Evolutionary conservation across 2,888 invertebrate genomes (phyloP).

Genomic region (Aelia acuminata): DNA sequence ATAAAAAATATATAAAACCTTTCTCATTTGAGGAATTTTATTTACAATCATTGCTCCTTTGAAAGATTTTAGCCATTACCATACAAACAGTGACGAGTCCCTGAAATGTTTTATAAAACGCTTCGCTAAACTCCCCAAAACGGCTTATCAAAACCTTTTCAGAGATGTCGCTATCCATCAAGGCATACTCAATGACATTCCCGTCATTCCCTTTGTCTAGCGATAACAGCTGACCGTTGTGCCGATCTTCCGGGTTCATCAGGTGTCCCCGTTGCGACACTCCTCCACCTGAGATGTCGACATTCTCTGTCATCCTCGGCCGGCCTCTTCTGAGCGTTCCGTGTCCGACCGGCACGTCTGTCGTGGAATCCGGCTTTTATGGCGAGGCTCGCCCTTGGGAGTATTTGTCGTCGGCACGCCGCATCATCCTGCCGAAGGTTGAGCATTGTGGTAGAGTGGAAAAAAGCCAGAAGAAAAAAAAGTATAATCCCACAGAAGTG

Average conservation of each 20-base stretch:
- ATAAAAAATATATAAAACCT: not conserved
- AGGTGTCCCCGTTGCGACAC: conserved; percentile 13
- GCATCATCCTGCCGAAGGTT: conserved; percentile 24
- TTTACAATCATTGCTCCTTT: not conserved
- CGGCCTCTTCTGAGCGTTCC: not conserved
- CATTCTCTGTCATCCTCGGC: conserved; percentile 18
- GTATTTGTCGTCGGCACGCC: conserved; percentile 37
- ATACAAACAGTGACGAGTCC: not conserved
- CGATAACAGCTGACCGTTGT: conserved; percentile 25
- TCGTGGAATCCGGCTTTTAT: conserved; percentile 43
- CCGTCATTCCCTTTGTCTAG: not conserved
- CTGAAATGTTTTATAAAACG: not conserved
- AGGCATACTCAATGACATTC: not conserved
- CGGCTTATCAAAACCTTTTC: not conserved
- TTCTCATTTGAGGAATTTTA: too few species aligned
- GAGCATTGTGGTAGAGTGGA: conserved; percentile 16
- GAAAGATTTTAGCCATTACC: not conserved
- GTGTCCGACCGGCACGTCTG: conserved; percentile 36
- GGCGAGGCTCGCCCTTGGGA: conserved; percentile 35
- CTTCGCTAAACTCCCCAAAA: not conserved
- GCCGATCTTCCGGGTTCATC: conserved; percentile 23
- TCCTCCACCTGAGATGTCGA: not conserved
- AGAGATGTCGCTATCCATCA: not conserved
- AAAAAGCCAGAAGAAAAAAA: not conserved
- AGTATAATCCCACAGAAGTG: not conserved